phyloP scores from a whole-genome alignment of 1,140 invertebrate genomes.

The Coptotermes formosanus region DNA sequence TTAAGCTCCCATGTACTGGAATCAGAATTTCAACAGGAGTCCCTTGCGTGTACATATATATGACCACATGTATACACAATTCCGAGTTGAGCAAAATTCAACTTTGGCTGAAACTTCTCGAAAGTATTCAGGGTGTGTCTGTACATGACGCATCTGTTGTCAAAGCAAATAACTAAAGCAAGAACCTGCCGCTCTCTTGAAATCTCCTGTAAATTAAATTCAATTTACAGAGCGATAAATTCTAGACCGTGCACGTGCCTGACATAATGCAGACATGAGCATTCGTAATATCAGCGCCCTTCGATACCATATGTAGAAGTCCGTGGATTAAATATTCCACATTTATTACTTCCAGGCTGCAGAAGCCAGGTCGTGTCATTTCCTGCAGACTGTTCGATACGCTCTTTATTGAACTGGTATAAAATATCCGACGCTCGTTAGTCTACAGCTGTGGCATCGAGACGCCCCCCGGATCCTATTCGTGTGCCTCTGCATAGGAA shows the following conservation, averaged over 20 bases:
- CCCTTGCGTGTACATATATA: too few relatives aligned
- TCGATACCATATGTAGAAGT: neutral
- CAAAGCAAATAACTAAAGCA: too few relatives aligned
- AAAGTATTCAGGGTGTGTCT: too few relatives aligned
- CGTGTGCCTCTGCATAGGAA: too few relatives aligned
- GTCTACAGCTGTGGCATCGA: neutral
- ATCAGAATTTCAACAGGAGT: too few relatives aligned
- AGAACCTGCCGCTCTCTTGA: too few relatives aligned
- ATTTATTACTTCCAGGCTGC: neutral
- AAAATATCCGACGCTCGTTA: neutral
- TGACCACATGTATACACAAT: too few relatives aligned
- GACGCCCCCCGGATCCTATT: neutral
- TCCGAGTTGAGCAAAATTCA: too few relatives aligned
- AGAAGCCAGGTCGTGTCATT: neutral
- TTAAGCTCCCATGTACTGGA: too few relatives aligned
- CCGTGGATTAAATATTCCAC: conserved; percentile 11
- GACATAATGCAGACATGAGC: neutral
- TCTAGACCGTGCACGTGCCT: neutral
- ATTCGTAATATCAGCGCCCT: neutral
- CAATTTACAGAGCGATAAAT: neutral
- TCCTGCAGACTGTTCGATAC: neutral
- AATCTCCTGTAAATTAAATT: neutral
- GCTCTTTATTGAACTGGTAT: conserved; percentile 7
- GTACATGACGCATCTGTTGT: too few relatives aligned
- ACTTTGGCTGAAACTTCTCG: too few relatives aligned